phyloP scores from a whole-genome alignment of 2,797 vertebrate species.

The Poecilia gillii region DNA sequence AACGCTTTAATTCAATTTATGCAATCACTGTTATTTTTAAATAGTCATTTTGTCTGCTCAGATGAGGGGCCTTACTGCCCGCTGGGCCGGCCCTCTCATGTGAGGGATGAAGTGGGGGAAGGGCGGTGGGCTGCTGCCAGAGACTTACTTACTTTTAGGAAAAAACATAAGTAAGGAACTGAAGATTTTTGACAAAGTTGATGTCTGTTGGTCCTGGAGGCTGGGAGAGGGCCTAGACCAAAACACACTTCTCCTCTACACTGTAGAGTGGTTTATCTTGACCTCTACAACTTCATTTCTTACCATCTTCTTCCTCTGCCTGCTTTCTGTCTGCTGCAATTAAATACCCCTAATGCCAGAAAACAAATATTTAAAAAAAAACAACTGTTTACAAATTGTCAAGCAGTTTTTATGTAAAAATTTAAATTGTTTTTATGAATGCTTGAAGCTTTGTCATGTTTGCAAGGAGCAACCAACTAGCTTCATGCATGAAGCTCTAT shows the following conservation, averaged over 20 bases:
- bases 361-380: background rate
- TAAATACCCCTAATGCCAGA: background rate
- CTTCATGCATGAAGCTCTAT: background rate
- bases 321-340: background rate
- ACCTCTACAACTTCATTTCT: background rate
- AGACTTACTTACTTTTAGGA: slow-evolving; percentile 44
- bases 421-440: background rate
- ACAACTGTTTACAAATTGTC: background rate
- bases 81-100: slow-evolving; percentile 75
- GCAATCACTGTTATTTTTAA: slow-evolving; percentile 99
- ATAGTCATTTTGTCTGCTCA: slow-evolving; percentile 94
- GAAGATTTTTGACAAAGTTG: background rate
- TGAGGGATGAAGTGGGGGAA: slow-evolving; percentile 56
- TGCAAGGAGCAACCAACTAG: background rate
- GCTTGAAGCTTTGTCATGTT: background rate
- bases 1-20: slow-evolving; percentile 99
- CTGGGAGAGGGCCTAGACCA: background rate
- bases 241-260: background rate
- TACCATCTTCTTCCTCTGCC: background rate
- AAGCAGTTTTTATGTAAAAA: background rate
- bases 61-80: slow-evolving; percentile 81
- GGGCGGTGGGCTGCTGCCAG: slow-evolving; percentile 30
- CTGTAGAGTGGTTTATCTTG: background rate
- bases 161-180: background rate
- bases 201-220: background rate